Conservation (phyloP, 2,888 invertebrate genomes). For the Laothoe populi region DNA sequence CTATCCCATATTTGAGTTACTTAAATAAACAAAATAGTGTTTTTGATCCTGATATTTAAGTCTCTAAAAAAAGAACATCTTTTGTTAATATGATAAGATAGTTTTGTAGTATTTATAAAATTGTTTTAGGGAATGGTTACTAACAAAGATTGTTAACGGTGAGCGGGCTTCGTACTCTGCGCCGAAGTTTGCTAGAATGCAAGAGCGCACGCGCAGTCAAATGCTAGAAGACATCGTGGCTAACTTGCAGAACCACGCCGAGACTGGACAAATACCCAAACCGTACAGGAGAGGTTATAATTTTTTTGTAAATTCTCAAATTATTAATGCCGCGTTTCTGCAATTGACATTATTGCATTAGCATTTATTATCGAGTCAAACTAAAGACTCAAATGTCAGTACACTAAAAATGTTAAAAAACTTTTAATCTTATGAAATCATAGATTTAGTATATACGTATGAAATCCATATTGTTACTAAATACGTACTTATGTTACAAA, state of each 20-base stretch:
- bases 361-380: too few relatives aligned
- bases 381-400: too few relatives aligned
- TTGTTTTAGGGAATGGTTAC: slow-evolving; percentile 90
- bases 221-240: slow-evolving; percentile 98
- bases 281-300: slow-evolving; percentile 91
- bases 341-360: background rate
- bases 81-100: too few relatives aligned
- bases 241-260: slow-evolving; percentile 96
- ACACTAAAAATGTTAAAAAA: too few relatives aligned
- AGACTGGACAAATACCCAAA: slow-evolving; percentile 97
- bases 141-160: slow-evolving; percentile 97
- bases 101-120: background rate
- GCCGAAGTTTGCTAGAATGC: slow-evolving; percentile 97
- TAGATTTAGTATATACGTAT: too few relatives aligned
- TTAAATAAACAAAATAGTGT: too few relatives aligned
- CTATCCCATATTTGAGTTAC: too few relatives aligned
- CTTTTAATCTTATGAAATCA: too few relatives aligned
- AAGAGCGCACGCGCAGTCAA: slow-evolving; percentile 95
- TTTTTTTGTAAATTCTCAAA: background rate
- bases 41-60: too few relatives aligned
- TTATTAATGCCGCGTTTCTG: background rate
- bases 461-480: too few relatives aligned
- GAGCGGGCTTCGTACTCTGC: slow-evolving; percentile 97
- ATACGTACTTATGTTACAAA: too few relatives aligned
- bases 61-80: too few relatives aligned